Percentiles rank a stretch among this genome's conserved stretches.
phyloP scores from a whole-genome alignment of 1,140 invertebrate species.

The Cyclina sinensis region DNA sequence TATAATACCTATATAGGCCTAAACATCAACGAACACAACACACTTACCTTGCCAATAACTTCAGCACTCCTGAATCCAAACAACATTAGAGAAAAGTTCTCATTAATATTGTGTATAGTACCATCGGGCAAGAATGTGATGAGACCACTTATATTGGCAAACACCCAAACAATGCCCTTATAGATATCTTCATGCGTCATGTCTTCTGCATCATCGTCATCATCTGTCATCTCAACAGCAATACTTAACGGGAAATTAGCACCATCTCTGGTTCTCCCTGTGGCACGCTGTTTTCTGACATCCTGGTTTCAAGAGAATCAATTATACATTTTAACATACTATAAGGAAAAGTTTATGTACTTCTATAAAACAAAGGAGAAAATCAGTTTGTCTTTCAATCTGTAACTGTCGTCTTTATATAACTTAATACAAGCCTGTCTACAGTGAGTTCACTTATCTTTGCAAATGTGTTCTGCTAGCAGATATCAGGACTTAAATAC shows the following conservation, averaged over 20 bases:
- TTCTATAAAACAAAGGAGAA: conserved; percentile 32
- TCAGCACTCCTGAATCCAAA: conserved; percentile 90
- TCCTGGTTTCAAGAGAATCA: conserved; percentile 76
- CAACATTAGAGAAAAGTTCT: conserved; percentile 90
- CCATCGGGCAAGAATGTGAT: conserved; percentile 89
- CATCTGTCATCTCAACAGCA: conserved; percentile 83
- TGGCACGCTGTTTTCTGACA: conserved; percentile 89
- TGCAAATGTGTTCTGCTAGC: too few species aligned
- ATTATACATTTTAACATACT: too few species aligned
- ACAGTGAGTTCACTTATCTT: neutral
- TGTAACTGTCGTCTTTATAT: too few species aligned
- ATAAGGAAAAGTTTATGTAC: too few species aligned
- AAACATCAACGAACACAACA: too few species aligned
- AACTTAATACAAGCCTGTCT: too few species aligned
- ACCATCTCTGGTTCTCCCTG: conserved; percentile 89
- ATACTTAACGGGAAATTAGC: conserved; percentile 89
- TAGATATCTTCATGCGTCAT: conserved; percentile 72
- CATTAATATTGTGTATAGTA: conserved; percentile 90
- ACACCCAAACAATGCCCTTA: conserved; percentile 86
- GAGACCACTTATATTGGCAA: conserved; percentile 91
- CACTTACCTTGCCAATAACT: conserved; percentile 88
- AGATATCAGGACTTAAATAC: too few species aligned
- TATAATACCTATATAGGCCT: too few species aligned
- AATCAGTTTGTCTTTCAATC: too few species aligned
- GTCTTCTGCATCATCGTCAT: conserved; percentile 33